phyloP scores from a whole-genome alignment of 64 coral and sea anemone species.

The Montipora capricornis region DNA sequence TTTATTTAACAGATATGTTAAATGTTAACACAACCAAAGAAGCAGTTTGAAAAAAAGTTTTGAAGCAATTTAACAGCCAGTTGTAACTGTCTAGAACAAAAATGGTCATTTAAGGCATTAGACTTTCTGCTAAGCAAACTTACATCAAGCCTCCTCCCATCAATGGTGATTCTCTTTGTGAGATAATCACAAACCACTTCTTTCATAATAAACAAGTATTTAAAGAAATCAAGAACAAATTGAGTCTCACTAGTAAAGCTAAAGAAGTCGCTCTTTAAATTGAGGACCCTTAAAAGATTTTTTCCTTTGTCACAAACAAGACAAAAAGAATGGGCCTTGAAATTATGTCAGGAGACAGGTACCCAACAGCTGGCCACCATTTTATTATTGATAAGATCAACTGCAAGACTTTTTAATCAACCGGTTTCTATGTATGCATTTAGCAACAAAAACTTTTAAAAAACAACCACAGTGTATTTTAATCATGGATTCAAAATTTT shows the following conservation, averaged over 20 bases:
- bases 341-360: slow-evolving; percentile 44
- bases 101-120: no score
- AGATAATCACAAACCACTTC: slow-evolving; percentile 66
- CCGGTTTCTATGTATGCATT: background rate
- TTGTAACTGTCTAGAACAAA: no score
- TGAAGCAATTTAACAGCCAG: no score
- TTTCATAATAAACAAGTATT: slow-evolving; percentile 27
- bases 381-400: slow-evolving; percentile 16
- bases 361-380: background rate
- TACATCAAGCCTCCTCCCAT: slow-evolving; percentile 60
- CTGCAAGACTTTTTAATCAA: background rate
- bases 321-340: background rate
- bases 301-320: background rate
- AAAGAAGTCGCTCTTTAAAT: background rate
- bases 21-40: no score
- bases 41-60: no score
- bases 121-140: background rate
- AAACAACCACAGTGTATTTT: no score
- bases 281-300: background rate
- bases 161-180: slow-evolving; percentile 36
- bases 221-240: background rate
- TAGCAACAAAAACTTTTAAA: no score
- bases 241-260: background rate
- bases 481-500: no score
- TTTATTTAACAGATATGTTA: no score